Evolutionary conservation across 92 coral and sea anemone genomes (phyloP).

Genomic region (Umimayanthus kanabou): DNA sequence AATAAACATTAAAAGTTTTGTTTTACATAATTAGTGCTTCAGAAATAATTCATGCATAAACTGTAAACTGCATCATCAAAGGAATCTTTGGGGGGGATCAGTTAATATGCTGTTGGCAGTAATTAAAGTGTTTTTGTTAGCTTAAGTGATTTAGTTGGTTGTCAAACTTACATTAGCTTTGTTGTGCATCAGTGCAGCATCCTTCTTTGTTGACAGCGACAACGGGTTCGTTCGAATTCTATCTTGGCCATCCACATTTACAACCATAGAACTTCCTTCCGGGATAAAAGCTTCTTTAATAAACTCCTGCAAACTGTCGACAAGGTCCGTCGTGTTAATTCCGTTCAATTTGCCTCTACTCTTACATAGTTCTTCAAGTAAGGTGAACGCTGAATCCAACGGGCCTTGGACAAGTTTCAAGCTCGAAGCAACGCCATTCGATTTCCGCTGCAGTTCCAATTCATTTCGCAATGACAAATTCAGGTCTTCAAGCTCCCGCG

Average conservation of each 20-base stretch:
- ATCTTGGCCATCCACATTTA: neutral
- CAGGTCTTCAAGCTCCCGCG: slow-evolving; percentile 26
- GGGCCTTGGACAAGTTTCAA: slow-evolving; percentile 6
- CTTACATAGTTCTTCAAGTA: slow-evolving; percentile 28
- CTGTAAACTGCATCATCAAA: neutral
- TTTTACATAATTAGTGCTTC: neutral
- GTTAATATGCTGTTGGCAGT: slow-evolving; percentile 9
- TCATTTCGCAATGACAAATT: slow-evolving; percentile 28
- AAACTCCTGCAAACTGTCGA: slow-evolving; percentile 35
- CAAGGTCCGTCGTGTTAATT: slow-evolving; percentile 22
- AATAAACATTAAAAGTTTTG: neutral
- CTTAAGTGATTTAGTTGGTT: slow-evolving; percentile 6
- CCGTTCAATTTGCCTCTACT: slow-evolving; percentile 38
- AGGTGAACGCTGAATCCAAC: slow-evolving; percentile 18
- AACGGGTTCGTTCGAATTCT: neutral
- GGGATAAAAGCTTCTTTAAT: slow-evolving; percentile 27
- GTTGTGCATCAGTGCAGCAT: neutral
- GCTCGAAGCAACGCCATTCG: slow-evolving; percentile 10
- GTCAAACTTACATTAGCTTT: slow-evolving; percentile 36
- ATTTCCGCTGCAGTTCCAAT: slow-evolving; percentile 10
- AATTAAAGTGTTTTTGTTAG: slow-evolving; percentile 38
- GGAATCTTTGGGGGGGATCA: neutral
- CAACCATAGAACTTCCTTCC: slow-evolving; percentile 8
- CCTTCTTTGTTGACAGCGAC: slow-evolving; percentile 15
- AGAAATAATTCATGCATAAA: neutral